Evolutionary conservation across 1,140 invertebrate species (phyloP), one percentile per base, ranked within the genome.

Genomic region (Formica exsecta): DNA sequence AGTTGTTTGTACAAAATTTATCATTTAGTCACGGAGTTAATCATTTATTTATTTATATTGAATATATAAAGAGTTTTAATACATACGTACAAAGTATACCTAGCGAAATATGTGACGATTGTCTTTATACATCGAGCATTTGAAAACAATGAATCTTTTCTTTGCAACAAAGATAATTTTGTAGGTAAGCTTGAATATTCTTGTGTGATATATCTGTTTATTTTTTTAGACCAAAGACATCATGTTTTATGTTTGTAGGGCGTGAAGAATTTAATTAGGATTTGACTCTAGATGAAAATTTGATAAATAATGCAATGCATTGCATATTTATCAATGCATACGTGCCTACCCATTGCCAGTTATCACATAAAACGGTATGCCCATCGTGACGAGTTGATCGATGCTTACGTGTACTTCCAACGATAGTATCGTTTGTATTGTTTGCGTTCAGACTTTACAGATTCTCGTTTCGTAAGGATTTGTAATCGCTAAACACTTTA

Each of bases 151-250:
- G 44, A 70, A 86, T 36, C 57, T 70, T 89, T 79, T 68, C 83
- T 68, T 84, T 89, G 74, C 29, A 29, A 57, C 25, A 74, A 59
- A 86, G 44, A 65, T 80, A 88, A 66, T 86, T 83, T 86, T 70
- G 70, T 86, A 89, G 68, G 85, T 84, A 89, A 89, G 87, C 84
- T 89, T 75, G 57, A 87, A 83, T 65, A 77, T 54, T 75, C 86
- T 83, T 89, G 85, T 89, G 84, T 83, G 89, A 90, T 38, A 48
- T 77, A 86, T 66, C 7, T 87, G 77, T 79, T 64, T 73, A 74
- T 71, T 74, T 65, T 75, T 73, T 68, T 61, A 89, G 61, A 89
- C 89, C 85, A 90, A 90, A 90, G 89, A 89, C 77, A 84, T 74
- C 89, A 87, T 89, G 64, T 71, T 76, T 89, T 89, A 57, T 57